These are phyloP conservation scores for Sebastiscus albofasciatus DNA, from an alignment of 2,797 vertebrate species.

Conservation along the genomic window DNA sequence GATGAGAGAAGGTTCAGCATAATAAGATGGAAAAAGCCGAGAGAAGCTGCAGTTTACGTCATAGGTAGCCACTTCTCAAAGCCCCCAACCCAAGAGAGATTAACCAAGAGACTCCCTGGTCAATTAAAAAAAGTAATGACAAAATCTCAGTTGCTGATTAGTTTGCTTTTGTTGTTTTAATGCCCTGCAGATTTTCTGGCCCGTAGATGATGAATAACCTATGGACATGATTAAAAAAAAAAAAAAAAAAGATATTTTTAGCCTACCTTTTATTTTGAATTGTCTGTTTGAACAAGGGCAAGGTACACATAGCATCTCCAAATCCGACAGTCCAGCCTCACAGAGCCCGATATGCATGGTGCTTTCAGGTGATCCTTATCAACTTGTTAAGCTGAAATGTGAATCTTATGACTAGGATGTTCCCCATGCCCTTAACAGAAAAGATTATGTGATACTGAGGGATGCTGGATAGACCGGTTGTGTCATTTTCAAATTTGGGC, in stretches of 20 bases:
- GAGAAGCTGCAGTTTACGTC: slow-evolving; percentile 14
- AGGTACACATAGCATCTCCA: neutral
- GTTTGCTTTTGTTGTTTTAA: slow-evolving; percentile 36
- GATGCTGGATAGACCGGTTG: neutral
- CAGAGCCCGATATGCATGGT: neutral
- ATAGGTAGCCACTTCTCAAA: neutral
- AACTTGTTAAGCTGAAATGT: neutral
- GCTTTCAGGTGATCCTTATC: neutral
- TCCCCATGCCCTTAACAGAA: neutral
- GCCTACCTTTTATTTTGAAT: neutral
- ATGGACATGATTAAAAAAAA: slow-evolving; percentile 19
- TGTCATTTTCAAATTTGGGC: neutral
- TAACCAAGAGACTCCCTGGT: neutral
- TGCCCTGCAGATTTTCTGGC: slow-evolving; percentile 11
- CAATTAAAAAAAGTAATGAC: neutral
- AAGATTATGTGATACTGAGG: neutral
- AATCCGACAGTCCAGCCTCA: neutral
- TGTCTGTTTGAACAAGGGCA: neutral
- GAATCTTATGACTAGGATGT: neutral
- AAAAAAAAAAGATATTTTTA: neutral
- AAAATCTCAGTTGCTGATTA: slow-evolving; percentile 24
- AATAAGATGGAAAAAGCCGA: slow-evolving; percentile 2
- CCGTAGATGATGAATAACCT: slow-evolving; percentile 1
- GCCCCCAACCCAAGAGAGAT: neutral
- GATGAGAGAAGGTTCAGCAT: neutral